These are phyloP conservation scores for Calliopsis andreniformis DNA, from an alignment of 1,140 invertebrate species.

Conservation along the genomic window DNA sequence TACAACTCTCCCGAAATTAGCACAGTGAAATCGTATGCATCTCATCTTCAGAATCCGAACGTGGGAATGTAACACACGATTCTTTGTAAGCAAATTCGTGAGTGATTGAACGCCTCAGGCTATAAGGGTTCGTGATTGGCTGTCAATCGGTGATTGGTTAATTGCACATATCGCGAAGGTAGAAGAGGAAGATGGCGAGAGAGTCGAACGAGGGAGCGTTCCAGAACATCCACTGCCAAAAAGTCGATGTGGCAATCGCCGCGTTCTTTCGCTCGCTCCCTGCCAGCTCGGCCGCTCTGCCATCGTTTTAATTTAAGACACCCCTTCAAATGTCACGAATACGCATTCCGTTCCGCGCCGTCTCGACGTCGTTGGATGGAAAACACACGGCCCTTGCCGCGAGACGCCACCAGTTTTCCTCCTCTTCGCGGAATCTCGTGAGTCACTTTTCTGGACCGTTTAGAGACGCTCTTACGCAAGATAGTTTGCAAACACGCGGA, in stretches of 20 bases:
- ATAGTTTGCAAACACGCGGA: neutral
- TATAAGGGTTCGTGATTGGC: neutral
- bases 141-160: conserved; percentile 39
- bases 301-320: conserved; percentile 78
- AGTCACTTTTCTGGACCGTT: conserved; percentile 26
- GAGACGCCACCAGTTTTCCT: conserved; percentile 10
- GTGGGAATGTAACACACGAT: no score
- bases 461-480: conserved; percentile 23
- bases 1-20: no score
- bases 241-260: conserved; percentile 73
- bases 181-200: neutral
- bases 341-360: conserved; percentile 73
- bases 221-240: conserved; percentile 68
- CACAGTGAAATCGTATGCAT: no score
- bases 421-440: conserved; percentile 2
- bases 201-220: conserved; percentile 15
- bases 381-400: conserved; percentile 57
- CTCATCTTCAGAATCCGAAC: no score
- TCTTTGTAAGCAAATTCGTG: no score
- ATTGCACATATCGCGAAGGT: conserved; percentile 32
- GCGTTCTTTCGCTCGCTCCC: conserved; percentile 63
- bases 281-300: conserved; percentile 66
- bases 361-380: conserved; percentile 62
- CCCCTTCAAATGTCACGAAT: conserved; percentile 77
- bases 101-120: no score